These are phyloP conservation scores for Haliclona indistincta DNA, from an alignment of 37 sponge, comb jelly and placozoan genomes.

Conservation along the genomic window DNA sequence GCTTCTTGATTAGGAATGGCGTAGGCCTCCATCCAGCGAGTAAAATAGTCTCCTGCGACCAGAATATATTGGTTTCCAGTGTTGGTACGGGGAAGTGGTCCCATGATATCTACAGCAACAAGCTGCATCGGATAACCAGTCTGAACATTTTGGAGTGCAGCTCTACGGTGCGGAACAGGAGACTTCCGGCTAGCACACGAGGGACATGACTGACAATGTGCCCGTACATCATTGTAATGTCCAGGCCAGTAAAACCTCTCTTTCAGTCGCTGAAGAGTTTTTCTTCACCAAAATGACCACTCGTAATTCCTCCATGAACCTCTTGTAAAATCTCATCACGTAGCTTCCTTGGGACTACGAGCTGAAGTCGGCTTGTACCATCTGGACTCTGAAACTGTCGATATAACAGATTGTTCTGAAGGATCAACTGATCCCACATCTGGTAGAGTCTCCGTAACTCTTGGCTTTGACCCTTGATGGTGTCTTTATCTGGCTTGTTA, in stretches of 20 bases:
- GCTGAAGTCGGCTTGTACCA: neutral
- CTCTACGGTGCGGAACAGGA: constrained; percentile 10
- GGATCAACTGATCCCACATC: constrained; percentile 20
- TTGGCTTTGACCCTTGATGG: too few species aligned
- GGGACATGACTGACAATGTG: constrained; percentile 32
- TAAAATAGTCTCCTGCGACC: constrained; percentile 52
- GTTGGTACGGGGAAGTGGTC: constrained; percentile 35
- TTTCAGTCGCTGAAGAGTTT: constrained; percentile 29
- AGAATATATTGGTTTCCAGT: constrained; percentile 49
- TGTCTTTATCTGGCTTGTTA: too few species aligned
- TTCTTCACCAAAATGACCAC: constrained; percentile 33
- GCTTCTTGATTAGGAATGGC: constrained; percentile 64
- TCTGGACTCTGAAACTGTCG: too few species aligned
- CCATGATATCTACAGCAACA: constrained; percentile 51
- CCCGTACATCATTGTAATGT: constrained; percentile 20
- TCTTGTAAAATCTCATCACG: constrained; percentile 17
- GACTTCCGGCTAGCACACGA: constrained; percentile 30
- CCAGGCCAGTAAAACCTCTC: constrained; percentile 64
- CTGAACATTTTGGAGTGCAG: constrained; percentile 25
- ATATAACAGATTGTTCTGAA: neutral
- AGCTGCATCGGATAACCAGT: constrained; percentile 44
- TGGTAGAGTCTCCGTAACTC: constrained; percentile 14
- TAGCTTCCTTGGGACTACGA: constrained; percentile 17
- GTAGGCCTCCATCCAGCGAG: constrained; percentile 53
- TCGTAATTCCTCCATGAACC: constrained; percentile 3